A percentile compares a stretch with the other conserved stretches of the same genome.
Evolutionary conservation across 2,888 invertebrate genomes (phyloP).

Genomic region (Orgyia antiqua): DNA sequence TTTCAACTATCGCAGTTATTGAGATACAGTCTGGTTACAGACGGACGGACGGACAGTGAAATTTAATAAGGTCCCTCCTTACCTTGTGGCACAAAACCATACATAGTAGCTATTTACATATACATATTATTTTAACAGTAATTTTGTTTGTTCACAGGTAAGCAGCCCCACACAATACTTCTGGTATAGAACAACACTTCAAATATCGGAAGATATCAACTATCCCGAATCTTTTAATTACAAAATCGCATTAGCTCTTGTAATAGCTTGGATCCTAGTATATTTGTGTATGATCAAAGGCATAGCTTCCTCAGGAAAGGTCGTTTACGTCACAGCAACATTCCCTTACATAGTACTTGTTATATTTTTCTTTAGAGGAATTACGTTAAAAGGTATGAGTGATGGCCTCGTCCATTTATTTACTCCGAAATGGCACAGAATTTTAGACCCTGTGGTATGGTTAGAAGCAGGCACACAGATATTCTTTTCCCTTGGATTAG

Average conservation of each 20-base stretch:
- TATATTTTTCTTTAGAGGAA: slow-evolving; percentile 96
- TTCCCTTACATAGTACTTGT: slow-evolving; percentile 97
- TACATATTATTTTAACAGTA: too few relatives aligned
- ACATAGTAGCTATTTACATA: too few relatives aligned
- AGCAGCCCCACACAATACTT: slow-evolving; percentile 96
- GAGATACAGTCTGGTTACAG: too few relatives aligned
- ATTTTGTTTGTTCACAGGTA: slow-evolving; percentile 73
- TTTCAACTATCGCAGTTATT: too few relatives aligned
- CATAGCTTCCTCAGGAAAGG: slow-evolving; percentile 97
- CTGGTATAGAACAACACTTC: slow-evolving; percentile 95
- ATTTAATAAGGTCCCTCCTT: too few relatives aligned
- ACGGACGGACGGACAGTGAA: too few relatives aligned
- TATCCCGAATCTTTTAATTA: slow-evolving; percentile 92
- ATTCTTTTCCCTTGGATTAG: slow-evolving; percentile 96
- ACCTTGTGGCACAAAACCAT: too few relatives aligned
- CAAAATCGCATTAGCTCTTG: slow-evolving; percentile 91
- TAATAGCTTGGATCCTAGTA: slow-evolving; percentile 95
- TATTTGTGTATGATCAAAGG: slow-evolving; percentile 99
- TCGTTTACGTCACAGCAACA: slow-evolving; percentile 97
- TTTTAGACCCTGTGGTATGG: slow-evolving; percentile 97
- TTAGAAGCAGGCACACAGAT: slow-evolving; percentile 98
- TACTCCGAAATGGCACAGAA: slow-evolving; percentile 94
- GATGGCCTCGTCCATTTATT: slow-evolving; percentile 94
- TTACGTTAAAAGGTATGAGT: slow-evolving; percentile 90
- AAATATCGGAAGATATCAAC: slow-evolving; percentile 93